phyloP scores from a whole-genome alignment of 35 echinoderm and acorn worm genomes.

The Amphiura filiformis region DNA sequence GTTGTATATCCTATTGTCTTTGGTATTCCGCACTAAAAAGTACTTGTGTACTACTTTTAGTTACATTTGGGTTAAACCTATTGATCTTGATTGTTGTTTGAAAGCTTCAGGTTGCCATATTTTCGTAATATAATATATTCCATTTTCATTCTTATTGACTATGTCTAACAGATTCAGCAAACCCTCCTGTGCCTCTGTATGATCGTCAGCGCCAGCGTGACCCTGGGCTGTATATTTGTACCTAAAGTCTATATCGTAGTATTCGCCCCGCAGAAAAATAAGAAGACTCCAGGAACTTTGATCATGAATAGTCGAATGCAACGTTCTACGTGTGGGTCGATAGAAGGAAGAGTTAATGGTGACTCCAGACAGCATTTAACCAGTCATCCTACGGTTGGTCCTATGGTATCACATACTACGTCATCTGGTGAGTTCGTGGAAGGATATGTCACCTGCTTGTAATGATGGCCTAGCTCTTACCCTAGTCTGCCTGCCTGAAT shows the following conservation, averaged over 20 bases:
- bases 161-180: slow-evolving; percentile 98
- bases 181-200: slow-evolving; percentile 82
- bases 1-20: too few species aligned
- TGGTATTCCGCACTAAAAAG: too few species aligned
- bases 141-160: too few species aligned
- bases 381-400: not conserved
- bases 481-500: too few species aligned
- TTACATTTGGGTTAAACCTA: too few species aligned
- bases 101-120: too few species aligned
- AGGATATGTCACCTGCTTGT: not conserved
- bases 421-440: slow-evolving; percentile 63
- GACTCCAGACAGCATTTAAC: slow-evolving; percentile 43
- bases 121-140: too few species aligned
- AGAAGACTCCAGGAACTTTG: slow-evolving; percentile 67
- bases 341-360: slow-evolving; percentile 70
- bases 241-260: slow-evolving; percentile 97
- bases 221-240: slow-evolving; percentile 85
- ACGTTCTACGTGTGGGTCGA: slow-evolving; percentile 67
- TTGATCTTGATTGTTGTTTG: too few species aligned
- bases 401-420: slow-evolving; percentile 63
- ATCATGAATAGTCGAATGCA: slow-evolving; percentile 73
- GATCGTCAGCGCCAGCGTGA: slow-evolving; percentile 76
- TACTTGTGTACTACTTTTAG: too few species aligned
- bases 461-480: too few species aligned
- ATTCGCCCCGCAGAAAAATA: slow-evolving; percentile 86